Base-by-base conservation (phyloP, 1,140 invertebrate species). In the Polypedilum vanderplanki region DNA sequence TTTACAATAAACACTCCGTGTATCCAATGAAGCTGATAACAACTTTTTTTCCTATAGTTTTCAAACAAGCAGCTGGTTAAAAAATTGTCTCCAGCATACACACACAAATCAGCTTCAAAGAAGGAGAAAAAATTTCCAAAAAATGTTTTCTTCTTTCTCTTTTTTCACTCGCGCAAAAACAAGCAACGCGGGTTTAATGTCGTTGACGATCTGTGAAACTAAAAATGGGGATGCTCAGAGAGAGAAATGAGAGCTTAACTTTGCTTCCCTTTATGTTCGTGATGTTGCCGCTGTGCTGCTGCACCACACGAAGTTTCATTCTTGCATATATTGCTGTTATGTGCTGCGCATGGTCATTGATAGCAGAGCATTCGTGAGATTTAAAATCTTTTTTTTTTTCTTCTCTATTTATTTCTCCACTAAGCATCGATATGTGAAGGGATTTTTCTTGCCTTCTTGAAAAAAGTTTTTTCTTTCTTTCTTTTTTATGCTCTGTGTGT, bases 171-270 rank as follows among this genome's bases (percentile, higher is more conserved):
- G 65, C 20, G 65, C 18, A 10, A 20, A 18, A 7, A 10, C 65
- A 18, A n/a, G 65, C n/a, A 70, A 70, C 20, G 20, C 65, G 65
- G 65, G 20, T 70, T 70, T 22, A 70, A 18, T 20, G 65, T 70
- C 65, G 65, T 70, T 70, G 65, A 70, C 65, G 65, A 70, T 70
- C 20, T 22, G 65, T 70, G 65, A 70, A 70, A 70, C 65, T 70
- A 18, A 70, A 33, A 70, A 70, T 22, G 65, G 17, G 17, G 65
- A 22, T 22, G 65, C 65, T 22, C 17, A 70, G 17, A 18, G 65
- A 70, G 65, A 70, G n/a, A 17, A 57, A 18, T 70, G 20, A 70
- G 9, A 70, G 17, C 15, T 7, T 18, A 15, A 15, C 41, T 46
- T 46, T 46, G 15, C 15, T 3, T 57, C 15, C 46, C 46, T 3